Evolutionary conservation across 2,797 vertebrate genomes (phyloP).

Genomic region (Premnoplex brunnescens): DNA sequence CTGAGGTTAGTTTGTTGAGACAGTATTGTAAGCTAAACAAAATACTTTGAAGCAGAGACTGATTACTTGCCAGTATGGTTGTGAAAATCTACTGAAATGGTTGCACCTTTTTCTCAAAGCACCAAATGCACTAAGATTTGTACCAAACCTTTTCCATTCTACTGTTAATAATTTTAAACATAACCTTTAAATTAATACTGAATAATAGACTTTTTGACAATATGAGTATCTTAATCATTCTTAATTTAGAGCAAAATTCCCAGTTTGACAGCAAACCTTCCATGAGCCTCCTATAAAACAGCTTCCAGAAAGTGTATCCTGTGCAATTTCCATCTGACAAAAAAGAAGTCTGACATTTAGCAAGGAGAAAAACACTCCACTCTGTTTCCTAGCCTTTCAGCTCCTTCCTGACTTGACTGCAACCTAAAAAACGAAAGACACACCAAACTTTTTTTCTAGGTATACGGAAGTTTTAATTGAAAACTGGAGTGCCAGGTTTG

Average conservation of each 20-base stretch:
- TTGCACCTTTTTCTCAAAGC: not conserved
- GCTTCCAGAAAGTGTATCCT: not conserved
- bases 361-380: not conserved
- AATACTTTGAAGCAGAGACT: not conserved
- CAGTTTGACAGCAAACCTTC: not conserved
- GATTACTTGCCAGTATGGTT: not conserved
- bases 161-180: not conserved
- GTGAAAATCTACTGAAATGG: not conserved
- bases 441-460: slow-evolving; percentile 42
- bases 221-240: not conserved
- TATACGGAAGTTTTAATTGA: slow-evolving; percentile 77
- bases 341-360: not conserved
- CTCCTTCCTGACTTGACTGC: not conserved
- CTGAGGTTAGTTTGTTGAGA: not conserved
- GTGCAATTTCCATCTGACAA: not conserved
- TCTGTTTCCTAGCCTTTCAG: not conserved
- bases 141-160: not conserved
- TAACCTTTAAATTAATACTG: not conserved
- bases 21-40: not conserved
- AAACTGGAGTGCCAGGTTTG: slow-evolving; percentile 65
- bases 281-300: not conserved
- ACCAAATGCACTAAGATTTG: not conserved
- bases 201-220: not conserved
- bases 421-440: not conserved
- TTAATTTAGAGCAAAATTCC: not conserved